Evolutionary conservation across 30 jellyfish, hydroid and myxozoan genomes (phyloP).

Genomic region (Sanderia malayensis): DNA sequence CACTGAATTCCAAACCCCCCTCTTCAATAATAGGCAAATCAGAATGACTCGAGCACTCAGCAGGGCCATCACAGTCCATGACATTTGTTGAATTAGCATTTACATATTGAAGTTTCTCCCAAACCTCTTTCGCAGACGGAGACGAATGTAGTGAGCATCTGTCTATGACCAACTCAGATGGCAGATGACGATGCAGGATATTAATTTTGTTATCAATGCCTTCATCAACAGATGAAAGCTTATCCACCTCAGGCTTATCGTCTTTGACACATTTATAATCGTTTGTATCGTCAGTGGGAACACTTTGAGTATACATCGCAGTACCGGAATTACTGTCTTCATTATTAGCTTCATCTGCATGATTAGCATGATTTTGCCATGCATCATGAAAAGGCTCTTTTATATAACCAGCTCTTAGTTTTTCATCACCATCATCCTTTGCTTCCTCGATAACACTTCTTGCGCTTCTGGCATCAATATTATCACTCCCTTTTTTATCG

Average conservation of each 20-base stretch:
- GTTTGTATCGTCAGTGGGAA: background rate
- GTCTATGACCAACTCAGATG: background rate
- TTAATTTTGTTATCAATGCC: no score
- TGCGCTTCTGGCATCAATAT: background rate
- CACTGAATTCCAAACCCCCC: background rate
- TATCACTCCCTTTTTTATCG: slow-evolving; percentile 4
- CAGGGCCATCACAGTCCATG: background rate
- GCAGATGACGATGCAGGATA: background rate
- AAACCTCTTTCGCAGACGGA: background rate
- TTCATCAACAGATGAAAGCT: background rate
- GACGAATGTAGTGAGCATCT: background rate
- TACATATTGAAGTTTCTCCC: background rate
- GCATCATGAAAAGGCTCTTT: no score
- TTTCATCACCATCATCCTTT: background rate
- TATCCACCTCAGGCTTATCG: background rate
- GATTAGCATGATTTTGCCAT: background rate
- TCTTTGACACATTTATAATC: background rate
- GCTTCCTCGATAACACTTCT: background rate
- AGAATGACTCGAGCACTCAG: background rate
- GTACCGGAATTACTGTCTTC: background rate
- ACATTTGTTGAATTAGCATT: background rate
- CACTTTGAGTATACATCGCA: background rate
- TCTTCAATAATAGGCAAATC: no score
- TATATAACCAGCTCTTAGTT: no score
- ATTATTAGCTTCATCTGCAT: no score